A percentile compares a stretch with the other conserved stretches of the same genome.
Evolutionary conservation across 2,888 invertebrate species (phyloP).

Genomic region (Hemithea aestivaria): DNA sequence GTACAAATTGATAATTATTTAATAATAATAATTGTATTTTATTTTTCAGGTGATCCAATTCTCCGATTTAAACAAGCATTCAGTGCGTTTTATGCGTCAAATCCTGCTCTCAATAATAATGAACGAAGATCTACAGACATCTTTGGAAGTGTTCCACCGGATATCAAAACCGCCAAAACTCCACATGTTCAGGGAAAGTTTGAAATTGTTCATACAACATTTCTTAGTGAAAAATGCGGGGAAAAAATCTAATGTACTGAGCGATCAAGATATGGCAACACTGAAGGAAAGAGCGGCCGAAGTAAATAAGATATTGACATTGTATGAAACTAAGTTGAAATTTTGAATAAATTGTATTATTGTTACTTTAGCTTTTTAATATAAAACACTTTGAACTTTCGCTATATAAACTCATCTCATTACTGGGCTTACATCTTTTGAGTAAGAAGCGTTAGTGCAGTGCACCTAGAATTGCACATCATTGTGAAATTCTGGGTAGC

Average conservation of each 20-base stretch:
- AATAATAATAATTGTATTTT: no score
- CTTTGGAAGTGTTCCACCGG: constrained; percentile 83
- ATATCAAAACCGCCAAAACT: constrained; percentile 86
- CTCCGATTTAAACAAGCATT: constrained; percentile 88
- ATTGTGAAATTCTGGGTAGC: no score
- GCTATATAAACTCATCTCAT: no score
- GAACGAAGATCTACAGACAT: constrained; percentile 80
- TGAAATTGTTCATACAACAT: constrained; percentile 91
- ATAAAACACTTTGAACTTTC: not conserved
- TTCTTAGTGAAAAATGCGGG: constrained; percentile 86
- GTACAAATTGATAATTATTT: no score
- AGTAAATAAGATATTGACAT: constrained; percentile 82
- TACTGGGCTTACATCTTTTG: no score
- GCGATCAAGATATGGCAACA: constrained; percentile 51
- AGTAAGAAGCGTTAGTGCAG: no score
- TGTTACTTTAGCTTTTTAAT: constrained; percentile 1
- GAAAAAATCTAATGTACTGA: constrained; percentile 53
- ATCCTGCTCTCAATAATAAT: constrained; percentile 87
- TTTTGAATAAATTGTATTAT: constrained; percentile 42
- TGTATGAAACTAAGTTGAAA: constrained; percentile 64
- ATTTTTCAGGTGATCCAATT: constrained; percentile 88
- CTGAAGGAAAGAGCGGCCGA: constrained; percentile 78
- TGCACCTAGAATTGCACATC: no score
- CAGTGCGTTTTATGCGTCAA: constrained; percentile 88
- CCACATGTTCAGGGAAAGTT: constrained; percentile 88